Evolutionary conservation across 2,797 vertebrate genomes (phyloP).

Genomic region (Halcyon badia): DNA sequence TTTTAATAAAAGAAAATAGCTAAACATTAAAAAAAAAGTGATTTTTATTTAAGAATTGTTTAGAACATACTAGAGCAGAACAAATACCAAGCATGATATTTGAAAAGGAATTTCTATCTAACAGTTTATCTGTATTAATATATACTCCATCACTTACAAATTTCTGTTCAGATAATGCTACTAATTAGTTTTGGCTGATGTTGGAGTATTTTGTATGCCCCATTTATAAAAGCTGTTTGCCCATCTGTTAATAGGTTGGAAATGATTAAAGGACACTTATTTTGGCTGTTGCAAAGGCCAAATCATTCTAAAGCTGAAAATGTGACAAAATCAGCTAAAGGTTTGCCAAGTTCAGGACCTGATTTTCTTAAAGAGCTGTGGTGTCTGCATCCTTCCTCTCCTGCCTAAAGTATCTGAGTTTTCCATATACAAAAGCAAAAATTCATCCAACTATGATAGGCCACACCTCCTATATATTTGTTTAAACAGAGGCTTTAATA

Average conservation of each 20-base stretch:
- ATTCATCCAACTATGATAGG: background rate
- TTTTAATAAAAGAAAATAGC: background rate
- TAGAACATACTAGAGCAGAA: background rate
- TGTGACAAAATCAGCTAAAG: constrained; percentile 76
- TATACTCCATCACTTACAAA: constrained; percentile 75
- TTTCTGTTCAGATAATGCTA: constrained; percentile 78
- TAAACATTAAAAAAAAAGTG: background rate
- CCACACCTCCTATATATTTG: background rate
- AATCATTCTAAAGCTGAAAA: constrained; percentile 81
- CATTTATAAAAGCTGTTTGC: constrained; percentile 83
- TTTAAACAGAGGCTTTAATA: constrained; percentile 59
- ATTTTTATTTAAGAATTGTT: background rate
- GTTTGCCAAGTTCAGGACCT: constrained; percentile 80
- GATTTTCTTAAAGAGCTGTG: constrained; percentile 55
- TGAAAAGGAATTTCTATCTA: constrained; percentile 65
- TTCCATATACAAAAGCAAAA: constrained; percentile 52
- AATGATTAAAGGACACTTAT: constrained; percentile 84
- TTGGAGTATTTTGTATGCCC: constrained; percentile 82
- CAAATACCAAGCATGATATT: constrained; percentile 11
- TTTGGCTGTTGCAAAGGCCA: constrained; percentile 83
- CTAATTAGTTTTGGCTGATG: constrained; percentile 85
- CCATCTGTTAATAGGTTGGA: constrained; percentile 87
- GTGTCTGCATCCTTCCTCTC: constrained; percentile 38
- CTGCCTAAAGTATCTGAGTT: constrained; percentile 29
- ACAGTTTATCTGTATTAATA: constrained; percentile 70